Percentiles rank a stretch among this genome's conserved stretches.
Evolutionary conservation across 2,888 invertebrate species (phyloP).

Genomic region (Drosophila trichaetosa): DNA sequence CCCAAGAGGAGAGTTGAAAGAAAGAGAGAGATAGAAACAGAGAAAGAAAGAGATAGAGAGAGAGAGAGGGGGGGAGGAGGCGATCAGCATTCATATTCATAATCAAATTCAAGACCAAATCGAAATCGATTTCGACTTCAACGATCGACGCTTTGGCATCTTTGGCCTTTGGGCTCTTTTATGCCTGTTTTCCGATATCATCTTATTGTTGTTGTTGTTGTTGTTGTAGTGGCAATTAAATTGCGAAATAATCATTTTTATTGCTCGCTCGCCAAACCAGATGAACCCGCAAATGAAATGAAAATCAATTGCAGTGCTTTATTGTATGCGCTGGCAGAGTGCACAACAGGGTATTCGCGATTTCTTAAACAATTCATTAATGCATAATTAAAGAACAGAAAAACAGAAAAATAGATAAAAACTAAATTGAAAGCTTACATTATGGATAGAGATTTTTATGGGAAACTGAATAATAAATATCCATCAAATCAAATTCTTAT

Average conservation of each 20-base stretch:
- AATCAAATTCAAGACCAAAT: constrained; percentile 75
- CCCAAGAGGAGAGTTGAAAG: constrained; percentile 13
- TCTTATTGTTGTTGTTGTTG: neutral
- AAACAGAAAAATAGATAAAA: neutral
- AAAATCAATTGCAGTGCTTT: constrained; percentile 61
- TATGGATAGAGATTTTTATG: neutral
- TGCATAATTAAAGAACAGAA: too few relatives aligned
- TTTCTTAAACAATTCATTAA: too few relatives aligned
- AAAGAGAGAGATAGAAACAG: neutral
- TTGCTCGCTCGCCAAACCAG: constrained; percentile 47
- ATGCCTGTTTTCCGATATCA: constrained; percentile 37
- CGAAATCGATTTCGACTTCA: constrained; percentile 71
- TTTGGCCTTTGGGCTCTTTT: constrained; percentile 60
- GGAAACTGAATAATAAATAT: too few relatives aligned
- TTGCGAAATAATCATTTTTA: constrained; percentile 77
- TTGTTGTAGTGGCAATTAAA: constrained; percentile 66
- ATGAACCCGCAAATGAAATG: constrained; percentile 68
- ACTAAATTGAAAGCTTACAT: neutral
- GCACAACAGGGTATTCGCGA: neutral
- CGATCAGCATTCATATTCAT: constrained; percentile 35
- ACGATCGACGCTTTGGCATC: constrained; percentile 23
- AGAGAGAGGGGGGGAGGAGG: neutral
- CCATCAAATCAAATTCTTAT: too few relatives aligned
- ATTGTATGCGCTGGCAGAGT: neutral
- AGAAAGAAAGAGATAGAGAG: neutral